A percentile compares a stretch with the other conserved stretches of the same genome.
Conservation (phyloP, 2,797 vertebrate species). For the Psittacula echo region DNA sequence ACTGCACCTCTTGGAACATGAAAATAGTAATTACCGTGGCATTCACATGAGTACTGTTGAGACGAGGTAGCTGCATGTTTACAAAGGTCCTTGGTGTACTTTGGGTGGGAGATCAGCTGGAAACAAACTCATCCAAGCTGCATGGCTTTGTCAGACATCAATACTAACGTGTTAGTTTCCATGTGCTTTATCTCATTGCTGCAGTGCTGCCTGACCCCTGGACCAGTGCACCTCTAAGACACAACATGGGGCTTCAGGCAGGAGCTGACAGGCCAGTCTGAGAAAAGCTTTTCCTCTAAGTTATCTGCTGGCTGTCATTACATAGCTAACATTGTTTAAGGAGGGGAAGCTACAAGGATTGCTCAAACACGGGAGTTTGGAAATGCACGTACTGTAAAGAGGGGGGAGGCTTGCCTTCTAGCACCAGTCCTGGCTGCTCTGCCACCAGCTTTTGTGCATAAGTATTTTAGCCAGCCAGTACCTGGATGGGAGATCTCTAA, state of each 20-base stretch:
- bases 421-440: neutral
- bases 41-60: neutral
- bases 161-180: neutral
- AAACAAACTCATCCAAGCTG: neutral
- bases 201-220: neutral
- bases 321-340: neutral
- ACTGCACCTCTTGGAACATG: neutral
- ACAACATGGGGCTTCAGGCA: neutral
- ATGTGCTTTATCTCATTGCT: neutral
- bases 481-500: neutral
- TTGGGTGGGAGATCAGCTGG: neutral
- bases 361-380: neutral
- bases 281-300: neutral
- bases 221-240: neutral
- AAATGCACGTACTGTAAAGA: neutral
- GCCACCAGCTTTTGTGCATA: neutral
- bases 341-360: neutral
- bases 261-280: neutral
- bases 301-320: neutral
- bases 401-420: neutral
- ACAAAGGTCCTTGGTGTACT: neutral
- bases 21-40: neutral
- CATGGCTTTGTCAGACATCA: neutral
- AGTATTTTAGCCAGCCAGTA: neutral
- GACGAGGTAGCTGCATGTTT: neutral